Base-by-base conservation (phyloP, 35 echinoderm and acorn worm genomes). In the Hemicentrotus pulcherrimus region DNA sequence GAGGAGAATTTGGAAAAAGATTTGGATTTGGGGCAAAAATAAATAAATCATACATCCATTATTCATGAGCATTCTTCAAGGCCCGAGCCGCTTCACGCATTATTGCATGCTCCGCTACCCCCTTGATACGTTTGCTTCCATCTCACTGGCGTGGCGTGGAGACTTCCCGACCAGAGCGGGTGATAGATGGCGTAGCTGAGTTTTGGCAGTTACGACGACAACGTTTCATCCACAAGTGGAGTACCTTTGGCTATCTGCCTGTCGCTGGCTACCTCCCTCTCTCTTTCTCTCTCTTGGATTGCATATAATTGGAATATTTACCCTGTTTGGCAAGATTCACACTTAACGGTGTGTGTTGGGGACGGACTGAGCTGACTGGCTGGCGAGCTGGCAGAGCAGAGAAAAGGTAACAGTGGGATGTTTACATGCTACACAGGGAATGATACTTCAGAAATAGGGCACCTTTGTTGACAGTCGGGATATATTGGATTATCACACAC, bases 281-380 rank as follows among this genome's bases (percentile, higher is more conserved):
- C 85, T 86, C 88, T 45, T 10, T 41, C 88, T 90, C 88, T 33
- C 88, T 46, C 45, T 6, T 90, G 88, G 88, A 90, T 90, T 90
- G 88, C 88, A 11, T 90, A 90, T 90, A 90, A 90, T 90, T 90
- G 88, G 88, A 90, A 90, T 90, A 90, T 90, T 90, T 90, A 90
- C 88, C 88, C 88, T 41, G 32, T 13, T 90, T 90, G 32, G 88
- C 32, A n/a, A 78, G 65, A 78, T 78, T 78, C 65, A 78, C 65
- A 78, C 65, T 78, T 78, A 4, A 78, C 65, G 19, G 2, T 24
- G 65, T 78, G 65, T 78, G 65, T 78, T 22, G 50, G 15, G 50
- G 50, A 55, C 50, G 10, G 48, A 13, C 12, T 8, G 50, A n/a
- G 65, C 19, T n/a, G 65, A 78, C 65, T 22, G 65, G 65, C 52